Percentiles rank a stretch among this genome's conserved stretches.
These are phyloP conservation scores for Serranus cabrilla DNA, from an alignment of 2,797 vertebrate genomes.

Conservation along the genomic window DNA sequence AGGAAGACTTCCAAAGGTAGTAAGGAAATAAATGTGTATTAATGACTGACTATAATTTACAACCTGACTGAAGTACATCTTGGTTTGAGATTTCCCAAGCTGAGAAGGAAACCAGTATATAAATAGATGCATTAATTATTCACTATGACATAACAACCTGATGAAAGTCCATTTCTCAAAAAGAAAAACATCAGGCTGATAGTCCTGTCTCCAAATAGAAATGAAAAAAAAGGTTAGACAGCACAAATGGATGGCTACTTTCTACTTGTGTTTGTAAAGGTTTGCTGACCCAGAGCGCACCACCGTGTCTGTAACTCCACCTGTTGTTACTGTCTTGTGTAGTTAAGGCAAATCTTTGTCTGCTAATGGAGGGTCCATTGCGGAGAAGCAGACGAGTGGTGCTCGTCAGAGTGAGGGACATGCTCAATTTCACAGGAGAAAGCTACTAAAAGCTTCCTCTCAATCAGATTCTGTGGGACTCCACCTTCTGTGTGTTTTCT, in stretches of 20 bases:
- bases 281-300: conserved; percentile 1
- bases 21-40: background rate
- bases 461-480: conserved; percentile 50
- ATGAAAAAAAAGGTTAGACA: background rate
- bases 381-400: conserved; percentile 47
- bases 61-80: background rate
- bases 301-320: background rate
- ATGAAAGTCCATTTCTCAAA: background rate
- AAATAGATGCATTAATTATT: background rate
- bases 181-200: background rate
- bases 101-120: background rate
- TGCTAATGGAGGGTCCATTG: conserved; percentile 58
- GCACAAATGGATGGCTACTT: background rate
- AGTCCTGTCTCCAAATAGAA: background rate
- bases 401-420: conserved; percentile 50
- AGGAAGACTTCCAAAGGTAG: background rate
- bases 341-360: conserved; percentile 54
- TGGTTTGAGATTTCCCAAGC: background rate
- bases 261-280: conserved; percentile 5
- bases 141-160: background rate
- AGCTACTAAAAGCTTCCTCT: conserved; percentile 65
- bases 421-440: conserved; percentile 75
- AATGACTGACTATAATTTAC: background rate
- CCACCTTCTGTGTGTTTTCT: conserved; percentile 19
- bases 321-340: conserved; percentile 23